Conservation (phyloP, 2,113 vertebrate genomes). For the Pandion haliaetus region DNA sequence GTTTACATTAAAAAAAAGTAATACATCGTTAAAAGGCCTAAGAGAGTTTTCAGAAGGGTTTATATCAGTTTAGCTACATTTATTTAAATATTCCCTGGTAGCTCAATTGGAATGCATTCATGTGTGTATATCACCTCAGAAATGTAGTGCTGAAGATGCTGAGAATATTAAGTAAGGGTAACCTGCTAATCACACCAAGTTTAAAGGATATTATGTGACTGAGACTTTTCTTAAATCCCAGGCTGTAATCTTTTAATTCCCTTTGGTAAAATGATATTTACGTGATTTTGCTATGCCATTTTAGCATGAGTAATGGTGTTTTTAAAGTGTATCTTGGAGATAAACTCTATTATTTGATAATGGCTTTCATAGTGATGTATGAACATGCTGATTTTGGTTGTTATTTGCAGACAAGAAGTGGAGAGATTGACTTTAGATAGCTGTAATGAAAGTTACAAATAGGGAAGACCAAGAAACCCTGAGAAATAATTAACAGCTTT, state of each 20-base stretch:
- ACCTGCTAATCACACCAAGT: background rate
- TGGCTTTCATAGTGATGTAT: background rate
- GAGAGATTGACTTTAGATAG: background rate
- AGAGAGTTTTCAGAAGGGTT: background rate
- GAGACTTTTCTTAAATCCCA: background rate
- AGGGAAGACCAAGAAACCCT: background rate
- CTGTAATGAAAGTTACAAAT: background rate
- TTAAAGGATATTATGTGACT: background rate
- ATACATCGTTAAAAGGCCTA: background rate
- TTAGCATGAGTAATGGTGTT: background rate
- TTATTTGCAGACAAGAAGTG: background rate
- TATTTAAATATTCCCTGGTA: background rate
- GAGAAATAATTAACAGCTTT: background rate
- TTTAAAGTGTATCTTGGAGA: background rate
- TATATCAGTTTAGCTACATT: background rate
- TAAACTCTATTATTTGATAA: background rate
- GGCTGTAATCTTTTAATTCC: background rate
- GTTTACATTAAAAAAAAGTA: background rate
- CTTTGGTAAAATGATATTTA: background rate
- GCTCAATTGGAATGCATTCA: background rate
- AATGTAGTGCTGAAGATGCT: background rate
- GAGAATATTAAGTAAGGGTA: background rate
- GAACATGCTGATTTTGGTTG: background rate
- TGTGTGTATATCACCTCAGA: background rate
- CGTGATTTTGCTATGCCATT: background rate